Percentiles rank a stretch among this genome's conserved stretches.
These are phyloP conservation scores for Pecten maximus DNA, from an alignment of 2,888 invertebrate genomes.

Conservation along the genomic window DNA sequence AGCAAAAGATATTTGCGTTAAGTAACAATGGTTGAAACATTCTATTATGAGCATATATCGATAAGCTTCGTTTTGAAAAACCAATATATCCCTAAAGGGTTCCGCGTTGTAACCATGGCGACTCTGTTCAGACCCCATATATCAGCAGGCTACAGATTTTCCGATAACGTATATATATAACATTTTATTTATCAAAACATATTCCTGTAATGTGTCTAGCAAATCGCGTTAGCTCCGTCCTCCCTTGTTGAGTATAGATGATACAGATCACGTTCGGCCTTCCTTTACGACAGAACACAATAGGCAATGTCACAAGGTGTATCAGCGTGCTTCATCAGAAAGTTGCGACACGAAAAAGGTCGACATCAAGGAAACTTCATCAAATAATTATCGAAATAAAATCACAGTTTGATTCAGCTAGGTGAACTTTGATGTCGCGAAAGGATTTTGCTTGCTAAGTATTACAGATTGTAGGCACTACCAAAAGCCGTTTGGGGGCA, in stretches of 20 bases:
- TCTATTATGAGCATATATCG: not conserved
- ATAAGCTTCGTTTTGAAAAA: not conserved
- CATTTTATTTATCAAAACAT: constrained; percentile 20
- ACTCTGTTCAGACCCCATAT: not conserved
- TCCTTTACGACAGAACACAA: not conserved
- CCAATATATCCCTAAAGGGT: constrained; percentile 7
- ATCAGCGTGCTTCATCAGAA: not conserved
- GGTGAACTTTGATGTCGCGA: not conserved
- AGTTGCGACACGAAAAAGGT: not conserved
- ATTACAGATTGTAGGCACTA: not conserved
- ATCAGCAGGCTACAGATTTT: not conserved
- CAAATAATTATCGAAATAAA: not conserved
- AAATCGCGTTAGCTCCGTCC: not conserved
- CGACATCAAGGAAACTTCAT: not conserved
- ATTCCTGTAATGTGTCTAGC: not conserved
- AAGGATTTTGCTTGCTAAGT: not conserved
- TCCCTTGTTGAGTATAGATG: not conserved
- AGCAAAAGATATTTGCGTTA: constrained; percentile 1
- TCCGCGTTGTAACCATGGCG: not conserved
- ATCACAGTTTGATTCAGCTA: not conserved
- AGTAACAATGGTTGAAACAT: not conserved
- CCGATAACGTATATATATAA: not conserved
- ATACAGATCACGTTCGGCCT: not conserved
- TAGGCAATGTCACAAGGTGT: not conserved
- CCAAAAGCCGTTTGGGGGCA: not conserved